Percentiles rank a stretch among this genome's conserved stretches.
Conservation (phyloP, 1,140 invertebrate genomes). For the Pentalonia nigronervosa region DNA sequence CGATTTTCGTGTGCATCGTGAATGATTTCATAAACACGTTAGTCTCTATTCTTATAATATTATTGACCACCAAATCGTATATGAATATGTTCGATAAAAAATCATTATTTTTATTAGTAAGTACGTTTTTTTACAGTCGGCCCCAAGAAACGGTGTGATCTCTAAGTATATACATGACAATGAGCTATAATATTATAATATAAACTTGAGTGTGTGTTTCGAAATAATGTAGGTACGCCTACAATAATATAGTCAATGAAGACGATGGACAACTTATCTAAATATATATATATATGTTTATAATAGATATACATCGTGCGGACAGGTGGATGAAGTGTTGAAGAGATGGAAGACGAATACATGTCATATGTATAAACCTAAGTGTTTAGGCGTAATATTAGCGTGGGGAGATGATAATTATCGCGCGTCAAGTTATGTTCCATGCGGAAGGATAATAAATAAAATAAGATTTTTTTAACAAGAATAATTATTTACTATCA, state of each 20-base stretch:
- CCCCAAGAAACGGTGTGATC: background rate
- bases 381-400: constrained; percentile 8
- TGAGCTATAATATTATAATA: background rate
- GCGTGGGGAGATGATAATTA: constrained; percentile 7
- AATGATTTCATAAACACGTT: background rate
- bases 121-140: too few relatives aligned
- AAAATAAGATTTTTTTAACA: background rate
- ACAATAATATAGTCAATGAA: background rate
- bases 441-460: background rate
- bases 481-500: constrained; percentile 1
- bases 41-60: background rate
- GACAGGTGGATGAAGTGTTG: background rate
- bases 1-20: too few relatives aligned
- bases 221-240: background rate
- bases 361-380: background rate
- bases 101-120: background rate
- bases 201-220: background rate
- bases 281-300: background rate
- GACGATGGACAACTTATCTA: constrained; percentile 12
- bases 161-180: background rate
- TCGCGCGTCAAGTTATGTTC: background rate
- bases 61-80: background rate
- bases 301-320: background rate
- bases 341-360: background rate
- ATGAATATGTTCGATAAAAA: background rate